Evolutionary conservation across 1,140 invertebrate species (phyloP), one percentile per base, ranked within the genome.

Genomic region (Aphis craccivora): DNA sequence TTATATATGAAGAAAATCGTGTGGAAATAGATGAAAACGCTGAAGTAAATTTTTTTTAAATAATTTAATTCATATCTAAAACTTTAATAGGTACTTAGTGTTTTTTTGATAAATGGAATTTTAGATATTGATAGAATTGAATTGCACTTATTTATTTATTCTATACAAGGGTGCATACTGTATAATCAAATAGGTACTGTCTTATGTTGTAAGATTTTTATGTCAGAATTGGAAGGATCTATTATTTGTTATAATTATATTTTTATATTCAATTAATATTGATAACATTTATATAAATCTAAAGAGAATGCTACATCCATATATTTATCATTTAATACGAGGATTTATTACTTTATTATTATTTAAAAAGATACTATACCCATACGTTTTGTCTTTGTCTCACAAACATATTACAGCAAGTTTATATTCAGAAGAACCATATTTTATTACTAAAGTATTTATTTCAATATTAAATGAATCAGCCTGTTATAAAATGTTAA

Each of bases 31-130:
- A 86, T 30, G 91, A 84, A 93, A 23, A 93, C 55, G 48, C 91
- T 86, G 91, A 86, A 40, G 91, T 94, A 84, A 90, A 43, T 94
- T 90, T 88, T 76, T 94, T 94, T 94, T 83, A 93, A 93, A 93
- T 76, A 7, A 18, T n/a, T 76, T 20, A 14, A n/a, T 76, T 76
- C 14, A n/a, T n/a, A n/a, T 76, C 18, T n/a, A n/a, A 76, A 35
- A n/a, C 14, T 30, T 76, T 4, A 30, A 30, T 60, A 76, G n/a
- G 60, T 76, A n/a, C 2, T 76, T 76, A 76, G 8, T n/a, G 14
- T 76, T 76, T 67, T 67, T 76, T 18, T 76, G 30, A n/a, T n/a
- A n/a, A n/a, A 67, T 14, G 2, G 3, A 67, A 67, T n/a, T n/a
- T n/a, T 67, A 20, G 30, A n/a, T 67, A 14, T 30, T 25, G 25